phyloP scores from a whole-genome alignment of 2,888 invertebrate species.

The Ochropleura leucogaster region DNA sequence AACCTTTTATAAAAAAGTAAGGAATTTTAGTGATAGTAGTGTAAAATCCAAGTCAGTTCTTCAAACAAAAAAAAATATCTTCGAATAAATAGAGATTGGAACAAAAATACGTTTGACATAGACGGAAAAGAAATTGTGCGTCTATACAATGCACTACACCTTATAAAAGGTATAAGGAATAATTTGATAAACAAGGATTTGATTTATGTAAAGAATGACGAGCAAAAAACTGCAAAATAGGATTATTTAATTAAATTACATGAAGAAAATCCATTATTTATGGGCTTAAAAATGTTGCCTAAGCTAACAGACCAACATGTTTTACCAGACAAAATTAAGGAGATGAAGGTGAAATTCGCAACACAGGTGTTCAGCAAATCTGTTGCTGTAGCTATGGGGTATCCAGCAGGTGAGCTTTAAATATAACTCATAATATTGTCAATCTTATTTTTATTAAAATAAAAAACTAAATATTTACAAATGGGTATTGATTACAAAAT shows the following conservation, averaged over 20 bases:
- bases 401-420: background rate
- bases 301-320: slow-evolving; percentile 7
- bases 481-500: too few species aligned
- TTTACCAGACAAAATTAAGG: slow-evolving; percentile 1
- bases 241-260: background rate
- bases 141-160: slow-evolving; percentile 6
- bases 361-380: too few species aligned
- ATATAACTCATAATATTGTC: background rate
- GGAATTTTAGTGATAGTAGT: too few species aligned
- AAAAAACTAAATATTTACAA: too few species aligned
- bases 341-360: too few species aligned
- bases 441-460: too few species aligned
- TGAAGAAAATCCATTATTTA: slow-evolving; percentile 5
- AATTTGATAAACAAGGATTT: background rate
- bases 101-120: slow-evolving; percentile 3
- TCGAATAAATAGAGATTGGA: background rate
- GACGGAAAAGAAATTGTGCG: slow-evolving; percentile 14
- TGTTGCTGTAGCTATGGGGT: too few species aligned
- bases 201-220: slow-evolving; percentile 4
- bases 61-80: slow-evolving; percentile 5
- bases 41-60: too few species aligned
- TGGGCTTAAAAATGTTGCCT: slow-evolving; percentile 16
- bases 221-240: background rate
- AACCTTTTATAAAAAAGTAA: too few species aligned
- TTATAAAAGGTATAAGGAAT: background rate